phyloP scores from a whole-genome alignment of 2,113 vertebrate species.

The Poeciliopsis retropinna region DNA sequence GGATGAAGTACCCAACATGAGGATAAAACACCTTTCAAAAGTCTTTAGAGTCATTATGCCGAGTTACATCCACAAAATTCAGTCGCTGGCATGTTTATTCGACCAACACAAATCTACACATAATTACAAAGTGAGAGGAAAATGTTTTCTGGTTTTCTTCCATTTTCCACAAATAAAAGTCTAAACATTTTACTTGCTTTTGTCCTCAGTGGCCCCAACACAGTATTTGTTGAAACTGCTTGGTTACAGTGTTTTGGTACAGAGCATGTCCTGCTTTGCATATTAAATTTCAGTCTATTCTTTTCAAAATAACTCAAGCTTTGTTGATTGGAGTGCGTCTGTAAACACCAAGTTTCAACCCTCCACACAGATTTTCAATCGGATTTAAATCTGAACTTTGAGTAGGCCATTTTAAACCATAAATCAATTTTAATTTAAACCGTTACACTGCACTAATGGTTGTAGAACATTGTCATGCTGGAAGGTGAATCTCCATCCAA shows the following conservation, averaged over 20 bases:
- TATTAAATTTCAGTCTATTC: too few species aligned
- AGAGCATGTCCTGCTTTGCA: too few species aligned
- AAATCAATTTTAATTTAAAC: too few species aligned
- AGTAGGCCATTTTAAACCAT: too few species aligned
- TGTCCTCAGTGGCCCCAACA: neutral
- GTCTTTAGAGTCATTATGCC: neutral
- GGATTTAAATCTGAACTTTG: too few species aligned
- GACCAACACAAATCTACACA: neutral
- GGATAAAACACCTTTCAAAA: neutral
- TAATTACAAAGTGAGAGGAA: neutral
- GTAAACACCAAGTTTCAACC: too few species aligned
- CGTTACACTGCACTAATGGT: too few species aligned
- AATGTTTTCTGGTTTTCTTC: neutral
- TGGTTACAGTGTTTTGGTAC: neutral
- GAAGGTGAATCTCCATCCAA: too few species aligned
- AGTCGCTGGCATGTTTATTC: neutral
- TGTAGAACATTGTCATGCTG: too few species aligned
- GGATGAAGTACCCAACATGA: neutral
- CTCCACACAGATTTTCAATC: too few species aligned
- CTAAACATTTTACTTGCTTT: neutral
- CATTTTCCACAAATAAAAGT: neutral
- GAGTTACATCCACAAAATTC: neutral
- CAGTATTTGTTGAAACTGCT: neutral
- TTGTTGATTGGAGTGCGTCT: neutral
- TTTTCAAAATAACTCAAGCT: too few species aligned